Evolutionary conservation across 2,797 vertebrate species (phyloP).

Genomic region (Sphenodon punctatus): DNA sequence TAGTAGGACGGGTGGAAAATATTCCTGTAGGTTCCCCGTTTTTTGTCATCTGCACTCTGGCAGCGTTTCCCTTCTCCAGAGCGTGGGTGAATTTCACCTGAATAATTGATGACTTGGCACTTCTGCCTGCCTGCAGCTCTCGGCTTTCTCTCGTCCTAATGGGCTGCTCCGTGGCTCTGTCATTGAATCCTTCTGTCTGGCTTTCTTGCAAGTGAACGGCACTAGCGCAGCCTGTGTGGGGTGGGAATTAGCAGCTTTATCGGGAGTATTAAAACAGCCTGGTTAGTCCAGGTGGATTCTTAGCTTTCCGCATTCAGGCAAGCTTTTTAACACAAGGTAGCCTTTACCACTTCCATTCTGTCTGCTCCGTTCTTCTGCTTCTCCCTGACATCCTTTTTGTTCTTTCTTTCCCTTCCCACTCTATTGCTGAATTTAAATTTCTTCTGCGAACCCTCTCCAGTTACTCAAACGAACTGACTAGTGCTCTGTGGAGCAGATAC

Average conservation of each 20-base stretch:
- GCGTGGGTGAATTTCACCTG: background rate
- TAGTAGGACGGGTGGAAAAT: background rate
- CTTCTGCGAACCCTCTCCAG: background rate
- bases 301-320: background rate
- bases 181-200: background rate
- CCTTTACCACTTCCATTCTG: background rate
- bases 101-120: background rate
- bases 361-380: background rate
- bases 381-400: too few species aligned
- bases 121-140: background rate
- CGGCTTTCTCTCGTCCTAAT: background rate
- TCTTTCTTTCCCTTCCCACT: background rate
- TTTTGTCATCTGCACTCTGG: background rate
- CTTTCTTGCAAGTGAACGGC: background rate
- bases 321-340: background rate
- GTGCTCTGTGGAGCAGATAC: background rate
- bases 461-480: too few species aligned
- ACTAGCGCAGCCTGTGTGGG: background rate
- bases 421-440: background rate
- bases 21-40: background rate
- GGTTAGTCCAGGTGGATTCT: background rate
- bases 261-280: background rate
- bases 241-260: background rate
- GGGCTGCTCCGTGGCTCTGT: background rate
- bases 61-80: background rate